Conservation (phyloP, 2,888 invertebrate genomes). For the Dasypogon diadema region DNA sequence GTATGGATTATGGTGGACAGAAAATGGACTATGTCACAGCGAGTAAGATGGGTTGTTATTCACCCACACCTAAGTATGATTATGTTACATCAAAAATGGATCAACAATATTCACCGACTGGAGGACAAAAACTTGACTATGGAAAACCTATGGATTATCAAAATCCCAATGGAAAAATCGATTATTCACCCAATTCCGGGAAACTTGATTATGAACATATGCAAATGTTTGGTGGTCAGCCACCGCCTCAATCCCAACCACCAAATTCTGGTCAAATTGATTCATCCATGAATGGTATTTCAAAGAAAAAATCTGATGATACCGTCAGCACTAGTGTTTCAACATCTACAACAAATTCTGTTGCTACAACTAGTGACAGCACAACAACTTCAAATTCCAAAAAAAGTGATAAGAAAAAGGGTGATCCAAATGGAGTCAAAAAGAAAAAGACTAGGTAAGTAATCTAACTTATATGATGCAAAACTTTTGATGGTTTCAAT, state of each 20-base stretch:
- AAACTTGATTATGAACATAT: conserved; percentile 64
- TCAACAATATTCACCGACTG: conserved; percentile 57
- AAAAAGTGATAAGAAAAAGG: conserved; percentile 84
- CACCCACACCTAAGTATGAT: conserved; percentile 68
- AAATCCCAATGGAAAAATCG: conserved; percentile 55
- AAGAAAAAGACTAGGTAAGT: conserved; percentile 91
- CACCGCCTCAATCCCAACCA: conserved; percentile 60
- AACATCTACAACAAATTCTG: conserved; percentile 55
- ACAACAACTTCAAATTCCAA: conserved; percentile 72
- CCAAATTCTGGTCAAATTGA: conserved; percentile 57
- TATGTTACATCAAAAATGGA: conserved; percentile 65
- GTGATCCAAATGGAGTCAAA: conserved; percentile 87
- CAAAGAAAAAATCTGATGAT: conserved; percentile 53
- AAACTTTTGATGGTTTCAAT: no score
- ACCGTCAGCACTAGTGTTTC: conserved; percentile 27
- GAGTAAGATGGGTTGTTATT: conserved; percentile 67
- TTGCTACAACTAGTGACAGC: conserved; percentile 66
- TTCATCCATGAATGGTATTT: conserved; percentile 51
- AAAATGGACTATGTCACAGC: conserved; percentile 65
- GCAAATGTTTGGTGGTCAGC: conserved; percentile 61
- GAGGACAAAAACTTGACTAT: conserved; percentile 54
- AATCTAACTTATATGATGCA: no score
- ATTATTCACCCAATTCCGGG: conserved; percentile 54
- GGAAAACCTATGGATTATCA: conserved; percentile 53
- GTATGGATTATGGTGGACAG: conserved; percentile 61